Evolutionary conservation across 2,888 invertebrate species (phyloP), one percentile per base, ranked within the genome.

Genomic region (Lithophane ornitopus): DNA sequence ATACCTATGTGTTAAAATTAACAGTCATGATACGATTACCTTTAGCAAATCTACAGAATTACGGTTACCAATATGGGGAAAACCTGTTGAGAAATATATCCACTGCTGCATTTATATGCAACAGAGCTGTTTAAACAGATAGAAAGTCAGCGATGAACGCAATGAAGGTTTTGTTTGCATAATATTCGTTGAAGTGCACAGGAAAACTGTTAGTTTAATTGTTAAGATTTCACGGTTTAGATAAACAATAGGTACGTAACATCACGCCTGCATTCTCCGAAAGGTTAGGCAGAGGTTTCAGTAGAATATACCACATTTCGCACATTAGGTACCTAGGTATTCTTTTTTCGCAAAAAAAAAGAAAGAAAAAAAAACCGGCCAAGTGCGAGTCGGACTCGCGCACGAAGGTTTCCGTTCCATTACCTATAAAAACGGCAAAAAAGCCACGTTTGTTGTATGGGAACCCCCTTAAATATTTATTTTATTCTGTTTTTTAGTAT

Each of bases 21-120:
- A 54, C 16, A 79, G 84, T 84, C 84, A 84, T 52, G 34, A 34
- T 34, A 34, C 34, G 70, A 26, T 74, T 70, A 70, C 19, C 41
- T 63, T 11, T 80, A 81, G 70, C 26, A 54, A 28, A 26, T 26
- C 12, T 11, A 54, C 54, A 54, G n/a, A 34, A 34, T 34, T 34
- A 54, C n/a, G 54, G n/a, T 54, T n/a, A 12, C 12, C n/a, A n/a
- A 6, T 54, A 6, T n/a, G 12, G 2, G 80, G 22, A 80, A 80
- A 80, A 78, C 49, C 26, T 52, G 11, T 22, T 8, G 3, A 19
- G 0, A 19, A 68, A 39, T 22, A 34, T 9, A 46, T 70, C 19
- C 44, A 62, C 41, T 46, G 39, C 56, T 52, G n/a, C 1, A 11
- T 69, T n/a, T 49, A 16, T 28, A 28, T 8, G 16, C 26, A 65